Percentiles rank a stretch among this genome's conserved stretches.
Evolutionary conservation across 2,797 vertebrate genomes (phyloP).

Genomic region (Cuculus canorus): DNA sequence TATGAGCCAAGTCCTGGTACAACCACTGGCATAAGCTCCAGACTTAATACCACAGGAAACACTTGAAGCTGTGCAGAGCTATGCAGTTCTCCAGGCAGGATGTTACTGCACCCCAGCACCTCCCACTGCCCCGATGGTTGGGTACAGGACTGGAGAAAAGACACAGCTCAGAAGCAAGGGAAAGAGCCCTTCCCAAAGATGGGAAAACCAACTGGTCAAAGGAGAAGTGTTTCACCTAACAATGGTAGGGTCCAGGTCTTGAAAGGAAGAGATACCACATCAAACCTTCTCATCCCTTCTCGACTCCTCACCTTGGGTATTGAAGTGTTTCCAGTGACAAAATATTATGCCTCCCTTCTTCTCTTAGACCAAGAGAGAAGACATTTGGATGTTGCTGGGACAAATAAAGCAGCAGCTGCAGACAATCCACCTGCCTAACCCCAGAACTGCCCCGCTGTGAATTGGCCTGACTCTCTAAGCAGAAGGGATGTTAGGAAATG

Average conservation of each 20-base stretch:
- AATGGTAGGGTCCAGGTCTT: background rate
- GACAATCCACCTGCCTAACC: background rate
- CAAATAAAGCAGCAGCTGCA: background rate
- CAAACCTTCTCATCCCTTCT: background rate
- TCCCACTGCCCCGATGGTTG: background rate
- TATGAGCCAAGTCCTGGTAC: background rate
- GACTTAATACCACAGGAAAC: rapidly evolving
- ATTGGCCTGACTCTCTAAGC: background rate
- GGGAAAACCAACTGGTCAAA: background rate
- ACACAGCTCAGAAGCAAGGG: background rate
- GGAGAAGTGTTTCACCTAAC: background rate
- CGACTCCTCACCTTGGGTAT: background rate
- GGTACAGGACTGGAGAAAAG: background rate
- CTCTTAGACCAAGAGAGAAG: background rate
- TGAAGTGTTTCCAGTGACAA: background rate
- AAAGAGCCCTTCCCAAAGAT: background rate
- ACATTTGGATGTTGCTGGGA: background rate
- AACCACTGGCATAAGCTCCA: background rate
- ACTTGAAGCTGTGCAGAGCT: background rate
- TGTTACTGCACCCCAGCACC: background rate
- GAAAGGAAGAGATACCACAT: background rate
- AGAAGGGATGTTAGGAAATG: background rate
- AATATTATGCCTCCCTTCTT: background rate
- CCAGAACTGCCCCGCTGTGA: background rate
- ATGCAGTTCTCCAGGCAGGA: background rate